Conservation (phyloP, 2,113 vertebrate genomes). For the Charadrius vociferus region DNA sequence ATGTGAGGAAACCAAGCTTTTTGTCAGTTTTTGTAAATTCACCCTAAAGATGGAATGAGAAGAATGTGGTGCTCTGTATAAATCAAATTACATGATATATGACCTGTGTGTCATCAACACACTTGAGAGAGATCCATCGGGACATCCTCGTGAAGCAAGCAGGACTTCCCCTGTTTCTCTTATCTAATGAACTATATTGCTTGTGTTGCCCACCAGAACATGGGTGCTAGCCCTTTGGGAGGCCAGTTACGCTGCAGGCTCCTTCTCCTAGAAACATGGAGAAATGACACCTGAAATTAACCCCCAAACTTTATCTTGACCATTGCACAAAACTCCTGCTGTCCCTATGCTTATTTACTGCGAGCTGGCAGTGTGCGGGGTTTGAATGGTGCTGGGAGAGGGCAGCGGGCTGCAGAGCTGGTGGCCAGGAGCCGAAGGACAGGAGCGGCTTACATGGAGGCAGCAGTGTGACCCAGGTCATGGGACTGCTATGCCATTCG, state of each 20-base stretch:
- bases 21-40: neutral
- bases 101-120: neutral
- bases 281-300: neutral
- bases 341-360: neutral
- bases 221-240: neutral
- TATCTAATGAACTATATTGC: neutral
- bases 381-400: neutral
- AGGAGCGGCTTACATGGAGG: neutral
- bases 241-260: neutral
- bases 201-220: fast-evolving
- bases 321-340: neutral
- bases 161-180: neutral
- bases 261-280: neutral
- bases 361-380: neutral
- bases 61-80: neutral
- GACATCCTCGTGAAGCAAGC: neutral
- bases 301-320: neutral
- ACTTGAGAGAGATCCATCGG: neutral
- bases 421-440: neutral
- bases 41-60: neutral
- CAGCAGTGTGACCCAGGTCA: neutral
- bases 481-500: neutral
- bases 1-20: neutral
- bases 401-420: neutral
- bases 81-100: neutral